Conservation (phyloP, 2,888 invertebrate species). For the Caenorhabditis virilis region DNA sequence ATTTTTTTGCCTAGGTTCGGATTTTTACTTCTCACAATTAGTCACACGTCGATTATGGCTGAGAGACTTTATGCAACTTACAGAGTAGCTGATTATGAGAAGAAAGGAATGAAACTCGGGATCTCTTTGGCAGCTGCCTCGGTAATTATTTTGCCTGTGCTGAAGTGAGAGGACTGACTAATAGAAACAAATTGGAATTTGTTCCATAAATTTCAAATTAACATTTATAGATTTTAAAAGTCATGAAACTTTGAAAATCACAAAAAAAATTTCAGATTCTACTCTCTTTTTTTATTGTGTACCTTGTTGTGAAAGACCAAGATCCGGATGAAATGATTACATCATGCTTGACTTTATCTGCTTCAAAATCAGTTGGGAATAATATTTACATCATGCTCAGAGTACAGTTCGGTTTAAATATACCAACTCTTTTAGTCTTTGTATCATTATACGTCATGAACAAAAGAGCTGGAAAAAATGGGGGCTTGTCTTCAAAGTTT, state of each 20-base stretch:
- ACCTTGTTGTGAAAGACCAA: slow-evolving; percentile 13
- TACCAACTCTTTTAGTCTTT: background rate
- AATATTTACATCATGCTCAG: slow-evolving; percentile 25
- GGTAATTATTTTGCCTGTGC: slow-evolving; percentile 17
- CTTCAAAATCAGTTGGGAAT: slow-evolving; percentile 19
- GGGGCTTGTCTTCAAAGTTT: slow-evolving; percentile 16
- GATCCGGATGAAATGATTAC: slow-evolving; percentile 35
- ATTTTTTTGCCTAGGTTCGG: slow-evolving; percentile 17
- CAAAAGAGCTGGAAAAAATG: background rate
- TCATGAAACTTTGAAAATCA: background rate
- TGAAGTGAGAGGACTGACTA: no score
- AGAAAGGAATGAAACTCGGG: slow-evolving; percentile 22
- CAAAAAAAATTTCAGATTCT: slow-evolving; percentile 12
- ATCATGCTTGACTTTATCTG: slow-evolving; percentile 24
- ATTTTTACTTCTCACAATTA: slow-evolving; percentile 19
- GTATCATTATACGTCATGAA: background rate
- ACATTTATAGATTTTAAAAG: no score
- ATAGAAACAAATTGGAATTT: no score
- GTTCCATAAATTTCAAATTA: no score
- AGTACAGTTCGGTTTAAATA: slow-evolving; percentile 7
- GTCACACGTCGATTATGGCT: slow-evolving; percentile 21
- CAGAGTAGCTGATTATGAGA: slow-evolving; percentile 16
- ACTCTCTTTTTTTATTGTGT: slow-evolving; percentile 14
- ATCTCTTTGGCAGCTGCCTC: slow-evolving; percentile 13
- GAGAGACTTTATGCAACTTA: slow-evolving; percentile 30